Base-by-base conservation (phyloP, 2,113 vertebrate genomes). In the Ovis canadensis region DNA sequence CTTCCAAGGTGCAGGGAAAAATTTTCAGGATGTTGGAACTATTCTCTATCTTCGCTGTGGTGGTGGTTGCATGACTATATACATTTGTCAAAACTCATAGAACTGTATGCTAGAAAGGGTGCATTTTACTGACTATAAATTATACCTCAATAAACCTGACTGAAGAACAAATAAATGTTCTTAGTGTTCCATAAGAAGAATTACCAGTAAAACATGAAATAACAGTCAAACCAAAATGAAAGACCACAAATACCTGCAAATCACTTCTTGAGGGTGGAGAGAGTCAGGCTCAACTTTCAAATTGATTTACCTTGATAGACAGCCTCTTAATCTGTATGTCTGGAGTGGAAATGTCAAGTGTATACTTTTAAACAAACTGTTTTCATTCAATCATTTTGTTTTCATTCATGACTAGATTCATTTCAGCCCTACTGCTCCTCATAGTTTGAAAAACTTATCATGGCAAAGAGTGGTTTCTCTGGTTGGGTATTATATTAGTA, bases 51-150 rank as follows among this genome's bases (percentile, higher is more conserved):
- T 97, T 92, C 15, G 16, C 62, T 83, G 67, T 71, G 29, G 40
- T 81, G 59, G 7, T 85, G 23, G 57, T 33, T 87, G 33, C 4
- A 1, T 94, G 14, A 52, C 52, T 86, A 21, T 29, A 91, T 60
- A 13, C 21, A 2, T 93, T 97, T 95, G n/a, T 91, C 52, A 80
- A 93, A 89, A 95, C 7, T 67, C 31, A 50, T 90, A 55, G 55
- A 86, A 90, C 29, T 85, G 16, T 74, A 52, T 6, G 55, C 33
- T 52, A 88, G 64, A 57, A 91, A 84, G 45, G 45, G 57, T 81
- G n/a, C 90, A 62, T 97, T 94, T 97, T 88, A 40, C 77, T 74
- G 15, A 31, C n/a, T 94, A 6, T 90, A 97, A 97, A 92, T 80
- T 92, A 90, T 74, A 43, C 74, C 54, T 90, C 54, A 92, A 13